Evolutionary conservation across 2,113 vertebrate species (phyloP).

Genomic region (Anser brachyrhynchus): DNA sequence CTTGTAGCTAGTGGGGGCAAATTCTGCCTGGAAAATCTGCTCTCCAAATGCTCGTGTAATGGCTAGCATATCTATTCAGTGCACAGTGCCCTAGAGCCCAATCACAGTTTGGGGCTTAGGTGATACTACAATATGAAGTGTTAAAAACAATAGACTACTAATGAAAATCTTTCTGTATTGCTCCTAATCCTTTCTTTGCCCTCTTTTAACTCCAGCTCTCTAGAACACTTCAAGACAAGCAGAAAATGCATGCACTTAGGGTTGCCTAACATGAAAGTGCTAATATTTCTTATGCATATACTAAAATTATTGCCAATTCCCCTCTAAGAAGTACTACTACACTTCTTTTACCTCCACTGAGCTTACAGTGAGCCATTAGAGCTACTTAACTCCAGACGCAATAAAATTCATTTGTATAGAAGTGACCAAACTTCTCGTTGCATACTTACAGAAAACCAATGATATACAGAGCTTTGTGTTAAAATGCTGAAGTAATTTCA

Average conservation of each 20-base stretch:
- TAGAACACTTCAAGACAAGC: neutral
- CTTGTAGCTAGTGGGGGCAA: neutral
- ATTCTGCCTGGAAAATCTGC: neutral
- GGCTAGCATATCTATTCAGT: neutral
- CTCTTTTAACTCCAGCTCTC: neutral
- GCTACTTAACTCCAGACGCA: neutral
- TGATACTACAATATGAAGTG: neutral
- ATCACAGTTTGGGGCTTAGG: neutral
- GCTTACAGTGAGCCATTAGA: neutral
- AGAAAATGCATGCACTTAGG: neutral
- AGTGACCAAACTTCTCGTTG: neutral
- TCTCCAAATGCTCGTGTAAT: fast-evolving
- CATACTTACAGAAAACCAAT: neutral
- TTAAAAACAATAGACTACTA: neutral
- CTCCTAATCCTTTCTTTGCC: neutral
- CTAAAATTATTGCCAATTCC: neutral
- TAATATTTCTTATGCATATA: neutral
- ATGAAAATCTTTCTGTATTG: neutral
- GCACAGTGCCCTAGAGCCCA: neutral
- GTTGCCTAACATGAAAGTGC: neutral
- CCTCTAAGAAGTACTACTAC: neutral
- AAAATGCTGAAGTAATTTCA: neutral
- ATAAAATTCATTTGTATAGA: neutral
- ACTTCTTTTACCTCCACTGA: neutral
- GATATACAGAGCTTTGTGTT: neutral